Base-by-base conservation (phyloP, 2,888 invertebrate genomes). In the Cremastobaeus sp. region DNA sequence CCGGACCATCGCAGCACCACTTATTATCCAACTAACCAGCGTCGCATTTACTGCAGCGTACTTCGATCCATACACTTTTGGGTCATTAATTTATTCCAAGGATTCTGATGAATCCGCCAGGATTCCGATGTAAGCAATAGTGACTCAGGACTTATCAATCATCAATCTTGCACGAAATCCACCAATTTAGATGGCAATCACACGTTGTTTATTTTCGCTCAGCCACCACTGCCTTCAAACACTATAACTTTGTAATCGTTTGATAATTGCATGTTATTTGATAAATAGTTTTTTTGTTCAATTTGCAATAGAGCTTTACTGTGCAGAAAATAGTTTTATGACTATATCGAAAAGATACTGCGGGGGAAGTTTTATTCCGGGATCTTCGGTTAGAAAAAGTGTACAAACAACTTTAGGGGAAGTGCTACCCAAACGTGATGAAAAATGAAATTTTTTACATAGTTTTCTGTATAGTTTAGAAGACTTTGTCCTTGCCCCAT, bases 41-140 rank as follows among this genome's bases (percentile, higher is more conserved):
- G 64, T 59, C 69, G 74, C 66, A 50, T 47, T 52, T 54, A 25
- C 43, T 43, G 20, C 28, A 4, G 9, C 14, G n/a, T n/a, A n/a
- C n/a, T 21, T 20, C 15, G 20, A 18, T 48, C 32, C 30, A 6
- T n/a, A 39, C 47, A 41, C 45, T 65, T 43, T 62, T 4, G 34
- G 41, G 59, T 72, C 60, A 69, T 71, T 76, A 71, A 74, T 70
- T 77, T 70, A 77, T 66, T 77, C 62, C 34, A 12, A 57, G 14
- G 50, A 66, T 73, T 60, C 52, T 74, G 72, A 76, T 50, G 74
- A 62, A 65, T 74, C 57, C 41, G 11, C 28, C 8, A 37, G 34
- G 41, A 32, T 39, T 18, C 17, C 25, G 30, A 15, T 4, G 20
- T 21, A 11, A 3, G 28, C n/a, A 14, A 28, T 28, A 43, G 25